These are phyloP conservation scores for Bombus confusus DNA, from an alignment of 1,140 invertebrate species.

Conservation along the genomic window DNA sequence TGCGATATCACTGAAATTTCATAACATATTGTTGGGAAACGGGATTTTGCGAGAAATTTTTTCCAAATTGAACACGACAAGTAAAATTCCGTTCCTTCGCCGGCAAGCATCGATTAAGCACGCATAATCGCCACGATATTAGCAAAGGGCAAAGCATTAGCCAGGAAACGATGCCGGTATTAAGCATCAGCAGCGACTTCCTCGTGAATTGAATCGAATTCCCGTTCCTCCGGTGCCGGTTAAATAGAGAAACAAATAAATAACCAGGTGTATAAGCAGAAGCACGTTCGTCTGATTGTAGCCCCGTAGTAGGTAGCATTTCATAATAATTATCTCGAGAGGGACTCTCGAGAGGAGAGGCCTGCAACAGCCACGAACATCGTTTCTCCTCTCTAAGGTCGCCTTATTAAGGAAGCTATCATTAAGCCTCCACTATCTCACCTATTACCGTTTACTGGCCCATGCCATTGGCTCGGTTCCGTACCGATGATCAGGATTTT, in stretches of 20 bases:
- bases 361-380: slow-evolving; percentile 43
- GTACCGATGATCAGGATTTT: slow-evolving; percentile 79
- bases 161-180: not conserved
- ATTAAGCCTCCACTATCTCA: slow-evolving; percentile 75
- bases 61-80: not conserved
- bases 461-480: slow-evolving; percentile 68
- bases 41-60: too few relatives aligned
- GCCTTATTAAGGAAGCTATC: slow-evolving; percentile 78
- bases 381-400: slow-evolving; percentile 67
- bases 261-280: slow-evolving; percentile 63
- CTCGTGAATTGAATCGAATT: slow-evolving; percentile 21
- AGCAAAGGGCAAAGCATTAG: not conserved
- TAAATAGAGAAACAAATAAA: slow-evolving; percentile 53
- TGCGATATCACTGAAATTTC: too few relatives aligned
- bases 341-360: not conserved
- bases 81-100: not conserved
- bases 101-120: not conserved
- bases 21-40: too few relatives aligned
- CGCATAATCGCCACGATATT: not conserved
- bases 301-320: slow-evolving; percentile 63
- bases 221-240: slow-evolving; percentile 2
- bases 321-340: slow-evolving; percentile 75
- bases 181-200: not conserved
- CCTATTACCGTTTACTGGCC: slow-evolving; percentile 70
- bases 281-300: slow-evolving; percentile 68